Base-by-base conservation (phyloP, 2,797 vertebrate genomes). In the Lutjanus campechanus region DNA sequence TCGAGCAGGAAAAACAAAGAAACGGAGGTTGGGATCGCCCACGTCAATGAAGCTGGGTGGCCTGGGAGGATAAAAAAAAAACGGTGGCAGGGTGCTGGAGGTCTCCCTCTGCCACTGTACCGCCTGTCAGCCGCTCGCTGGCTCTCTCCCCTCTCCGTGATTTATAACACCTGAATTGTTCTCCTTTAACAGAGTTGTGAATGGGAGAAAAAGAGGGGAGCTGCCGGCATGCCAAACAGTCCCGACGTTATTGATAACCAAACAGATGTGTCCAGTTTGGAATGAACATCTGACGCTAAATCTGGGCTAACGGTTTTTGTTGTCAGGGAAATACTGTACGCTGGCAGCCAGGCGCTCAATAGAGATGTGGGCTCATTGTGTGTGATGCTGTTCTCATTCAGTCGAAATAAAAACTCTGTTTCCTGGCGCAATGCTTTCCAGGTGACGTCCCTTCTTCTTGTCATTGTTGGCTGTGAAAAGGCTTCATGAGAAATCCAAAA, bases 81-180 rank as follows among this genome's bases (percentile, higher is more conserved):
- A 50, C 11, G 25, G 61, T 70, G 79, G 83, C 76, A 81, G 87
- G 89, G 82, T 78, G 56, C 78, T 81, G 81, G 78, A 87, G 90
- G 89, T 89, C 85, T 86, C 83, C 73, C 83, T 85, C 76, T 82
- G 84, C 83, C 87, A 90, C 88, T 90, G 91, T 89, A 87, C 86
- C 2, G 81, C 85, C 87, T 90, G 90, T 92, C 92, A 92, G 69
- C 77, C 69, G n/a, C 81, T 77, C 46, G 29, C 81, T 77, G 85
- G 75, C 89, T 63, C 79, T 9, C 83, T 79, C 82, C 78, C 73
- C 79, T 79, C 59, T 49, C 46, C 2, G 49, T 93, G 91, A 93
- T 93, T 93, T 92, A 93, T 91, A 89, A 84, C 87, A 86, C 79
- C 80, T 82, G 87, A 85, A 92, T 91, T 93, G 91, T 93, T 93